Conservation (phyloP, 1,140 invertebrate genomes). For the Melanaphis sacchari region DNA sequence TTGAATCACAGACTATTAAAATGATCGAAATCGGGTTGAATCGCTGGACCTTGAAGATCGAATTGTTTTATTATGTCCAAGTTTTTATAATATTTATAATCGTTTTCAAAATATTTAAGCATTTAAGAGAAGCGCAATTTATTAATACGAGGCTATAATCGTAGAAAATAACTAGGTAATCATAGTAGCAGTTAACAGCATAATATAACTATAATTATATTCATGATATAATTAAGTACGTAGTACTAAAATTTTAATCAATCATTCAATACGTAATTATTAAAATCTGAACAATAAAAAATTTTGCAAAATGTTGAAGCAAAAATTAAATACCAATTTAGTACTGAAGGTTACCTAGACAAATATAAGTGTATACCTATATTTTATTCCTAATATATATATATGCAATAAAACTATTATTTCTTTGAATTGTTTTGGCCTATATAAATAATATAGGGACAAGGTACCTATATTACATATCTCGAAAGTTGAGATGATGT, state of each 20-base stretch:
- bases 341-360: neutral
- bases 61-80: neutral
- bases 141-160: neutral
- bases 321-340: neutral
- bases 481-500: neutral
- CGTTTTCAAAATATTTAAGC: neutral
- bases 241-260: neutral
- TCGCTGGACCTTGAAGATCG: neutral
- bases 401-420: neutral
- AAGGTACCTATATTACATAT: too few relatives aligned
- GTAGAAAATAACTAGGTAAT: neutral
- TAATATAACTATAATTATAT: neutral
- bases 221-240: neutral
- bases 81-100: neutral
- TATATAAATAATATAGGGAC: neutral
- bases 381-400: neutral
- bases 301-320: neutral
- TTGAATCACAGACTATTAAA: neutral
- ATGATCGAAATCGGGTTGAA: neutral
- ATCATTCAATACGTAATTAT: neutral
- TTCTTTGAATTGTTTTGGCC: neutral
- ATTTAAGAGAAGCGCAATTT: slow-evolving; percentile 7
- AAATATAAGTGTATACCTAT: neutral
- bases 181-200: neutral
- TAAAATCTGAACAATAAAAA: neutral